Percentiles rank a stretch among this genome's conserved stretches.
Evolutionary conservation across 2,888 invertebrate species (phyloP).

Genomic region (Cyaniris semiargus): DNA sequence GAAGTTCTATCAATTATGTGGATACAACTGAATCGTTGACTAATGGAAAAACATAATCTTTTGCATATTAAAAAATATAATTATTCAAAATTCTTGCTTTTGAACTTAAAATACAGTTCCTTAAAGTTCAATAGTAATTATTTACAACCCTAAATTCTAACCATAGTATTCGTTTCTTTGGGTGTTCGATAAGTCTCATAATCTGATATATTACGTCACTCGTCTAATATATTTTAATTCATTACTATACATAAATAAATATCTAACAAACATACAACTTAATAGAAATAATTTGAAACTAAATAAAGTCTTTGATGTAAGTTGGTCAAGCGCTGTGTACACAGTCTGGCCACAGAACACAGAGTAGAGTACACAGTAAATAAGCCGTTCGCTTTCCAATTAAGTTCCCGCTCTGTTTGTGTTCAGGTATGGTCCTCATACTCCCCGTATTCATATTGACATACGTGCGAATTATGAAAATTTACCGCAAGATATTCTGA

Average conservation of each 20-base stretch:
- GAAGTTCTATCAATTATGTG: too few relatives aligned
- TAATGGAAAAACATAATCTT: too few relatives aligned
- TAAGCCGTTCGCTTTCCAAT: slow-evolving; percentile 72
- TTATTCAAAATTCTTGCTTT: too few relatives aligned
- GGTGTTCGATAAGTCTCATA: too few relatives aligned
- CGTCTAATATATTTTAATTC: too few relatives aligned
- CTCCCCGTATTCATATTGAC: slow-evolving; percentile 39
- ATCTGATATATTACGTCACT: too few relatives aligned
- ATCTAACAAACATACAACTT: background rate
- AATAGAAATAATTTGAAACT: slow-evolving; percentile 10
- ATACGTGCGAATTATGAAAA: slow-evolving; percentile 16
- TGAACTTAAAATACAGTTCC: too few relatives aligned
- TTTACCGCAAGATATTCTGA: slow-evolving; percentile 6
- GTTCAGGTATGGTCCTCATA: slow-evolving; percentile 54
- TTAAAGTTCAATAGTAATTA: too few relatives aligned
- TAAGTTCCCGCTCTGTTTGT: slow-evolving; percentile 66
- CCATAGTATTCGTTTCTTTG: too few relatives aligned
- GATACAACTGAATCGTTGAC: too few relatives aligned
- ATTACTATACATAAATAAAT: background rate
- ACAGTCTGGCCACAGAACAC: slow-evolving; percentile 61
- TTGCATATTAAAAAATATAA: too few relatives aligned
- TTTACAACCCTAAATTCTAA: too few relatives aligned
- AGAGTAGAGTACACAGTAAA: slow-evolving; percentile 59
- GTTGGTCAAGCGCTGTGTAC: slow-evolving; percentile 62
- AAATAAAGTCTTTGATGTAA: slow-evolving; percentile 58